Base-by-base conservation (phyloP, 1,140 invertebrate genomes). In the Pseudomyrmex concolor region DNA sequence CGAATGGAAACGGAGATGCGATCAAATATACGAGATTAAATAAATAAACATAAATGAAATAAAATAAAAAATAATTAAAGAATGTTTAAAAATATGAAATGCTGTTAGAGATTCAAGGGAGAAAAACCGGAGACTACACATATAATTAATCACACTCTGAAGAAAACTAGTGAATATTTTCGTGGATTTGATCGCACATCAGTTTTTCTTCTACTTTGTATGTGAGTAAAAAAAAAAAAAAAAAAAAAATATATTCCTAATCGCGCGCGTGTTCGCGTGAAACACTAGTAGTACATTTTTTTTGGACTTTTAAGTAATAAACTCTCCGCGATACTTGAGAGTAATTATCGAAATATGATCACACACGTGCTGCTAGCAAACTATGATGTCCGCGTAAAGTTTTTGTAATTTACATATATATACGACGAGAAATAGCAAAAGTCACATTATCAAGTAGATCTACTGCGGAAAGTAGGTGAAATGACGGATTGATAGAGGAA, bases 181-280 rank as follows among this genome's bases (percentile, higher is more conserved):
- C 22, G 15, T 74, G n/a, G n/a, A 34, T 64, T n/a, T 74, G 72
- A 74, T 63, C 72, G 19, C 43, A 50, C 13, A 22, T n/a, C 7
- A 63, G 17, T 74, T 63, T 74, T 63, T 63, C 19, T 74, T n/a
- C 22, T 63, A 43, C n/a, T 15, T 45, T 50, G 62, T 63, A 17
- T 55, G 51, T 57, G 17, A 12, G 63, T 50, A 66, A 48, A 66
- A 13, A 19, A 57, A 22, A 50, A 51, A 10, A n/a, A n/a, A n/a
- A n/a, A n/a, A n/a, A n/a, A n/a, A n/a, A n/a, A n/a, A n/a, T n/a
- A n/a, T n/a, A n/a, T n/a, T n/a, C n/a, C n/a, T n/a, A n/a, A n/a
- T 50, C 45, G 68, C 54, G 68, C 48, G 43, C 22, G 59, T 83
- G 43, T 62, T 77, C 63, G 64, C 59, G 62, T 83, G 68, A 81